Percentiles rank a stretch among this genome's conserved stretches.
These are phyloP conservation scores for Electrona antarctica DNA, from an alignment of 2,113 vertebrate genomes.

Conservation along the genomic window DNA sequence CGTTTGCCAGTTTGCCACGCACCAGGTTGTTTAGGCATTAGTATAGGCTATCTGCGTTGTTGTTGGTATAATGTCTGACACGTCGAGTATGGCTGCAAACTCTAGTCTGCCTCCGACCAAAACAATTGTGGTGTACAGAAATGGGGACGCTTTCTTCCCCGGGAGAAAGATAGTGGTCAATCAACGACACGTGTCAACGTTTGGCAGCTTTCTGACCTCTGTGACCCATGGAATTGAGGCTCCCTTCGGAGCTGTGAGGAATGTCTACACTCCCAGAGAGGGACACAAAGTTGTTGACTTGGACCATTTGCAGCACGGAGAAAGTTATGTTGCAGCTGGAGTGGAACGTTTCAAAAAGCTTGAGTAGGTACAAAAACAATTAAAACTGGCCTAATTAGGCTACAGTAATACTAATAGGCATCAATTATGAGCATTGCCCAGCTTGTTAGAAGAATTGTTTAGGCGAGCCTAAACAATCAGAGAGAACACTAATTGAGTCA, in stretches of 20 bases:
- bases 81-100: slow-evolving; percentile 5
- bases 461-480: neutral
- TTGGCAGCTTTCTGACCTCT: slow-evolving; percentile 76
- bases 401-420: neutral
- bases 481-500: neutral
- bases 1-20: slow-evolving; percentile 33
- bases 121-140: slow-evolving; percentile 77
- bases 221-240: slow-evolving; percentile 67
- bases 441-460: neutral
- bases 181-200: slow-evolving; percentile 66
- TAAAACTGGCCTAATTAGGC: too few species aligned
- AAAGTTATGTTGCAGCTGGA: slow-evolving; percentile 79
- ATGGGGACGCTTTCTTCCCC: slow-evolving; percentile 77
- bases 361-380: slow-evolving; percentile 70
- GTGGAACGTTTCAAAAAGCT: slow-evolving; percentile 78
- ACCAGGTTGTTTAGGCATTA: slow-evolving; percentile 11
- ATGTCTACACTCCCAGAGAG: slow-evolving; percentile 71
- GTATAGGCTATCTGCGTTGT: neutral
- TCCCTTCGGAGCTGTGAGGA: slow-evolving; percentile 78
- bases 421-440: neutral
- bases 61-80: slow-evolving; percentile 29
- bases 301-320: slow-evolving; percentile 67
- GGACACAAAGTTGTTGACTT: slow-evolving; percentile 67
- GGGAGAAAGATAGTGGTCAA: slow-evolving; percentile 76
- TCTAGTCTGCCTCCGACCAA: slow-evolving; percentile 63